Conservation (phyloP, 2,797 vertebrate genomes). For the Calcarius lapponicus region DNA sequence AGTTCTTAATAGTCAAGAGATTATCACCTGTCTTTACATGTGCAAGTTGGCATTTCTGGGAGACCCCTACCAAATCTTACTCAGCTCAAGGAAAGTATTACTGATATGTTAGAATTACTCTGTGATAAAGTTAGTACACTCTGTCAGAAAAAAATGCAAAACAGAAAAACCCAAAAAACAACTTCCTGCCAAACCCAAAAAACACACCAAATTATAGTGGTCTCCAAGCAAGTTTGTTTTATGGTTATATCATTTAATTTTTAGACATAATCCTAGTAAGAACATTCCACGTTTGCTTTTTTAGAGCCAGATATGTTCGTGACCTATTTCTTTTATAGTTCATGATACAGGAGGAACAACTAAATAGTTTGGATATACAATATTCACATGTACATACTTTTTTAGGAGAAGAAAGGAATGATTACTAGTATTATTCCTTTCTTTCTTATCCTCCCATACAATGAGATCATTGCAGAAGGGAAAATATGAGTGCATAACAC, state of each 20-base stretch:
- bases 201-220: neutral
- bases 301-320: neutral
- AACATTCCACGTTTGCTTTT: neutral
- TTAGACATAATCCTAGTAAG: neutral
- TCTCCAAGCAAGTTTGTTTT: neutral
- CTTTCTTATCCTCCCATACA: neutral
- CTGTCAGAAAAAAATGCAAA: neutral
- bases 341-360: neutral
- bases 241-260: neutral
- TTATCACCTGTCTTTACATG: neutral
- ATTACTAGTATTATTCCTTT: neutral
- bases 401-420: neutral
- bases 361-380: neutral
- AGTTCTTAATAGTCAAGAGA: neutral
- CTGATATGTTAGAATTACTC: neutral
- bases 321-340: neutral
- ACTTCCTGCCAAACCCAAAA: neutral
- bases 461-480: neutral
- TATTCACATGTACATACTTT: neutral
- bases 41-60: neutral
- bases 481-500: neutral
- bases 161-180: neutral
- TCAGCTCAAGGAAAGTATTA: neutral
- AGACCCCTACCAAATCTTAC: neutral
- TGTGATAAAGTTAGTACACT: neutral